These are phyloP conservation scores for Mythimna pallens DNA, from an alignment of 2,888 invertebrate species.

Conservation along the genomic window DNA sequence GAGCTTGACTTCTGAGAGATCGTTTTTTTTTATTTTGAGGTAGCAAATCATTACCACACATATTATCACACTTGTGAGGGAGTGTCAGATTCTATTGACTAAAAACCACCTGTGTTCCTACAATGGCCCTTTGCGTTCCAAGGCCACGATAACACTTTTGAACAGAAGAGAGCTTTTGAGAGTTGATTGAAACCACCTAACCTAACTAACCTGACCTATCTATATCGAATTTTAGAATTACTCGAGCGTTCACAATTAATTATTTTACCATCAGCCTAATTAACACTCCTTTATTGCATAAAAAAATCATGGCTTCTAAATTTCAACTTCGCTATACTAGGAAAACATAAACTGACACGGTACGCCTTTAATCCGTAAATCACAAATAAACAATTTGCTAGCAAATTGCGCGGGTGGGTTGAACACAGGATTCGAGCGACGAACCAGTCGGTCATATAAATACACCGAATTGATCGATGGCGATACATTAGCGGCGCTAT, in stretches of 20 bases:
- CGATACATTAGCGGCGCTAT: slow-evolving; percentile 62
- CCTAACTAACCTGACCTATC: background rate
- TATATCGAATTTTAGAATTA: background rate
- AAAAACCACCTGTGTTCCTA: too few species aligned
- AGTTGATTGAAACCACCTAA: too few species aligned
- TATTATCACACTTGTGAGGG: too few species aligned
- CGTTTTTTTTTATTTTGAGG: background rate
- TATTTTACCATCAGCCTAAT: too few species aligned
- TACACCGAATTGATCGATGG: slow-evolving; percentile 63
- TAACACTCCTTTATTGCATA: background rate
- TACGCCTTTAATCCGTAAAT: slow-evolving; percentile 40
- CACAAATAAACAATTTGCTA: slow-evolving; percentile 50
- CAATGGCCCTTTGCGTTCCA: too few species aligned
- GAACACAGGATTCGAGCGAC: slow-evolving; percentile 51
- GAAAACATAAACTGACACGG: slow-evolving; percentile 14
- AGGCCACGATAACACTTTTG: too few species aligned
- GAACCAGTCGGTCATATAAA: slow-evolving; percentile 54
- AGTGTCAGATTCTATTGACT: too few species aligned
- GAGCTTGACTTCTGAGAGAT: slow-evolving; percentile 6
- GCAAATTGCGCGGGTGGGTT: slow-evolving; percentile 40
- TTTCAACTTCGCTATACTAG: background rate
- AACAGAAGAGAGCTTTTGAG: too few species aligned
- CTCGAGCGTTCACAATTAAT: background rate
- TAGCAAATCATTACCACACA: too few species aligned
- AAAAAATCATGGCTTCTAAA: background rate